These are phyloP conservation scores for Tigriopus japonicus DNA, from an alignment of 1,140 invertebrate species.

Conservation along the genomic window DNA sequence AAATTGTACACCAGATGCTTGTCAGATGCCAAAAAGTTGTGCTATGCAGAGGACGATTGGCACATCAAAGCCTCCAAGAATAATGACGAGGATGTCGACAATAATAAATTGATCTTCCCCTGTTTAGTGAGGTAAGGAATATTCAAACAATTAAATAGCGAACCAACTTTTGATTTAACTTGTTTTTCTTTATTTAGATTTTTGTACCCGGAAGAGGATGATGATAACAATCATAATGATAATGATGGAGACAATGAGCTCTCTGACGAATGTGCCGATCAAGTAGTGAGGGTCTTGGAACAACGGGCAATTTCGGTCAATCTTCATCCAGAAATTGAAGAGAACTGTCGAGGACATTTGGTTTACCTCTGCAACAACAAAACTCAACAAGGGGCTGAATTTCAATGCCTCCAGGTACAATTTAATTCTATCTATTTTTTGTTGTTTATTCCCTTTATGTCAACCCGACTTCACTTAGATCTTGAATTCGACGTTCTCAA, in stretches of 20 bases:
- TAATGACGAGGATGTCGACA: background rate
- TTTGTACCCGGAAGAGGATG: too few relatives aligned
- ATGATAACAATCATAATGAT: too few relatives aligned
- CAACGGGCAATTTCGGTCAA: slow-evolving; percentile 77
- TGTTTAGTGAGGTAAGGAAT: background rate
- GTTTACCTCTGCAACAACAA: slow-evolving; percentile 23
- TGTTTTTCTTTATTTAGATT: too few relatives aligned
- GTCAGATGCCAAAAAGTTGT: slow-evolving; percentile 59
- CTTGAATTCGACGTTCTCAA: too few relatives aligned
- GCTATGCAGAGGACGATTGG: slow-evolving; percentile 61
- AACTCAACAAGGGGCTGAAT: too few relatives aligned
- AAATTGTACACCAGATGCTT: slow-evolving; percentile 69
- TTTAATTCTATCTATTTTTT: too few relatives aligned
- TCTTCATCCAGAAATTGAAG: slow-evolving; percentile 80
- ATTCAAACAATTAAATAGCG: too few relatives aligned
- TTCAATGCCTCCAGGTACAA: too few relatives aligned
- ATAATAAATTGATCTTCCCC: background rate
- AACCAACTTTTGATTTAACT: too few relatives aligned
- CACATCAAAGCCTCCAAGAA: slow-evolving; percentile 27
- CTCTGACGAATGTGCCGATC: slow-evolving; percentile 33
- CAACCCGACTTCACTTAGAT: too few relatives aligned
- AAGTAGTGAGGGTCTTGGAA: slow-evolving; percentile 76
- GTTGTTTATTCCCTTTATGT: too few relatives aligned
- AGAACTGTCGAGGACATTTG: slow-evolving; percentile 66
- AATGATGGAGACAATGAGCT: slow-evolving; percentile 26